Base-by-base conservation (phyloP, 2,888 invertebrate species). In the Caenorhabditis parvicauda region DNA sequence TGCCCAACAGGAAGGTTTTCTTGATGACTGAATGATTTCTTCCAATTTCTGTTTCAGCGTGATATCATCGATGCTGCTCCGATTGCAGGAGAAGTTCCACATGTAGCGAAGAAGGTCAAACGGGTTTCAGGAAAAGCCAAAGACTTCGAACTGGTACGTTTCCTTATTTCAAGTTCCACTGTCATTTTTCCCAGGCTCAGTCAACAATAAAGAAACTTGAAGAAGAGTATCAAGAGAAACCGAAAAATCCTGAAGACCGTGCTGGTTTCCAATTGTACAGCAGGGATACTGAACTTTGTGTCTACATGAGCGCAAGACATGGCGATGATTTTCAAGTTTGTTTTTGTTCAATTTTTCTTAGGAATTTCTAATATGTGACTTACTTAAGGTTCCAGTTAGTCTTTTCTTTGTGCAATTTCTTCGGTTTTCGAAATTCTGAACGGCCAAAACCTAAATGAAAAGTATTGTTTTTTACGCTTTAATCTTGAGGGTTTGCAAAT, bases 251-350 rank as follows among this genome's bases (percentile, higher is more conserved):
- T 17, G 60, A 67, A 25, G 63, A 56, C 25, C 22, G 38, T n/a
- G n/a, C 41, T 19, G 19, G 24, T 7, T 58, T 54, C 47, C 53
- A 53, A 7, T 54, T 76, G 3, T 67, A 61, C 28, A 66, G 71
- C 27, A 50, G 70, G 17, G 77, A 77, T 49, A 56, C 74, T 19
- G 65, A 76, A 42, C 64, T 77, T 35, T 77, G 74, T 67, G 64
- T 69, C 42, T 70, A 72, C 51, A 74, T 77, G 72, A 29, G 74
- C 25, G 67, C 64, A 14, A 56, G 69, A 22, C 72, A 77, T 50
- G 75, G 70, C 12, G 64, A 70, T 6, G 76, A 77, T 51, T 77
- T 64, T 50, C 63, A 72, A 66, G 74, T 72, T 14, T 35, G 50
- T 35, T 41, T 41, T 51, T 48, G 25, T 17, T 24, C 22, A 54